Conservation (phyloP, 2,888 invertebrate genomes). For the Andrena dorsata region DNA sequence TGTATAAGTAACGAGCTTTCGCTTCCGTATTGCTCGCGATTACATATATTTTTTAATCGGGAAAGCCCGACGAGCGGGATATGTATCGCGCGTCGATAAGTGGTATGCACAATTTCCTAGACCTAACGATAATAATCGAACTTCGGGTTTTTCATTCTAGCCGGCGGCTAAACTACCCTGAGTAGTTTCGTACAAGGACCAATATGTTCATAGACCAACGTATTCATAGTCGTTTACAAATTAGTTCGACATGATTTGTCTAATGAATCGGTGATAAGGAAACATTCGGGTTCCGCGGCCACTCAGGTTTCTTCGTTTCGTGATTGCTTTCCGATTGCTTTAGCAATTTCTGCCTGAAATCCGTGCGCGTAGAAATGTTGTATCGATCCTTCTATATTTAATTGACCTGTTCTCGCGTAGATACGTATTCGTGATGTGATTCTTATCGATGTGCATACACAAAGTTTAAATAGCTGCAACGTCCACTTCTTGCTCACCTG, state of each 20-base stretch:
- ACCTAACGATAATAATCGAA: constrained; percentile 8
- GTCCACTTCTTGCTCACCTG: constrained; percentile 59
- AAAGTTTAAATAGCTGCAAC: constrained; percentile 53
- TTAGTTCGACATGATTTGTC: background rate
- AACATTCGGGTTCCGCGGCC: background rate
- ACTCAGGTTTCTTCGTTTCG: constrained; percentile 22
- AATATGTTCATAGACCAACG: constrained; percentile 51
- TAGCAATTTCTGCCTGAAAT: background rate
- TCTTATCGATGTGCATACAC: constrained; percentile 53
- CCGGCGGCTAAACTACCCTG: constrained; percentile 26
- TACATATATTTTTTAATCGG: constrained; percentile 41
- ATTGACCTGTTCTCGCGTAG: background rate
- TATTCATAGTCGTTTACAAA: background rate
- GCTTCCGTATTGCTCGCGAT: constrained; percentile 32
- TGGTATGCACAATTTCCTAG: constrained; percentile 25
- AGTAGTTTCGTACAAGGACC: constrained; percentile 52
- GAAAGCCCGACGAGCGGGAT: background rate
- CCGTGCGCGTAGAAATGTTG: background rate
- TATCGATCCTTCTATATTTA: background rate
- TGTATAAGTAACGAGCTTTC: constrained; percentile 23
- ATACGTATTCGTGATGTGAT: constrained; percentile 16
- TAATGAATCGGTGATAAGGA: background rate
- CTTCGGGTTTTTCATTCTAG: constrained; percentile 15
- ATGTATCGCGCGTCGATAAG: constrained; percentile 42
- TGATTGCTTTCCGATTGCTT: background rate